Evolutionary conservation across 35 echinoderm and acorn worm genomes (phyloP), one percentile per base, ranked within the genome.

Genomic region (Chiridota heheva): DNA sequence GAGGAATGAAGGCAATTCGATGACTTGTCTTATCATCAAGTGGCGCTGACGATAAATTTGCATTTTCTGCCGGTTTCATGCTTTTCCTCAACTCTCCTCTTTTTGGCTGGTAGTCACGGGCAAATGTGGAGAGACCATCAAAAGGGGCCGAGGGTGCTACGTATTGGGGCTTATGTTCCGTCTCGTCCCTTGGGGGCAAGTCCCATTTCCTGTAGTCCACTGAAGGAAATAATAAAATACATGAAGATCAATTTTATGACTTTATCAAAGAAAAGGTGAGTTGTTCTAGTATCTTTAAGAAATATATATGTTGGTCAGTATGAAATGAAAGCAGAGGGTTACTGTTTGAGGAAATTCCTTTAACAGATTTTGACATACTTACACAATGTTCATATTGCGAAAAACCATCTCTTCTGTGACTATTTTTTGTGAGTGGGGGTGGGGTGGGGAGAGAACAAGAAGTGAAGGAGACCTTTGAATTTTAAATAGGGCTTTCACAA

Each of bases 191-290:
- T 18, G 60, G n/a, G 6, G 95, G 89, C 2, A 98, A 49, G 42
- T 77, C 80, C 95, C 95, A 98, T 64, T 81, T 91, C 6, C 95
- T 81, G 74, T 91, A 98, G 71, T 98, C 95, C 81, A 83, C 95
- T 98, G 70, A 15, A 65, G 42, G 8, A 64, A 28, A 44, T 16
- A 63, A 24, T 31, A 46, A 49, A n/a, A n/a, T n/a, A n/a, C n/a
- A n/a, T n/a, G n/a, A n/a, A 53, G n/a, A 53, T 53, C 10, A 53
- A 53, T 53, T 53, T 53, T 53, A 13, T 53, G n/a, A 53, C 10
- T n/a, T 53, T 53, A 53, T 53, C 48, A 53, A 53, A 53, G 48
- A 53, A 53, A 53, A n/a, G 10, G n/a, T 53, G 10, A 53, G n/a
- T 10, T 53, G 10, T 53, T n/a, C 10, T 10, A 13, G 48, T 10